Evolutionary conservation across 2,797 vertebrate species (phyloP).

Genomic region (Sparus aurata): DNA sequence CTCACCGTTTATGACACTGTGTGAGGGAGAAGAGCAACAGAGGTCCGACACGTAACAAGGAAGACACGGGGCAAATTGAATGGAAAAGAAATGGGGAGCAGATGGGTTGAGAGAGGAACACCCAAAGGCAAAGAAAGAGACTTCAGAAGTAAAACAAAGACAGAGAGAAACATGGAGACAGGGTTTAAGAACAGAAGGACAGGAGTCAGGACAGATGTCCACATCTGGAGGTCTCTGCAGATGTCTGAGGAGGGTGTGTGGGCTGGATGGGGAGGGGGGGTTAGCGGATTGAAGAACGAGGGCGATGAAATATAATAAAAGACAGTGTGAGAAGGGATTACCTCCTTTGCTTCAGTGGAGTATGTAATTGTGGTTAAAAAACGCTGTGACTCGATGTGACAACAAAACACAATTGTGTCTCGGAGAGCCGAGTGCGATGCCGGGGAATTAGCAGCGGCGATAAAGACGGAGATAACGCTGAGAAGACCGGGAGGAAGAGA

Average conservation of each 20-base stretch:
- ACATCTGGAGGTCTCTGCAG: conserved; percentile 32
- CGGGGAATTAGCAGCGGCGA: conserved; percentile 71
- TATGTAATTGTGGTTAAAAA: conserved; percentile 78
- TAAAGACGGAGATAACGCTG: conserved; percentile 74
- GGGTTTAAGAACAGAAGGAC: conserved; percentile 14
- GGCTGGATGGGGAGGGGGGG: background rate
- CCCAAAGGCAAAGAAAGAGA: conserved; percentile 36
- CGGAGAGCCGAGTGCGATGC: conserved; percentile 57
- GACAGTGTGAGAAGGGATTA: conserved; percentile 77
- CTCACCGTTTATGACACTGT: conserved; percentile 48
- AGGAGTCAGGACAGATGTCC: conserved; percentile 23
- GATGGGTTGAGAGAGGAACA: conserved; percentile 49
- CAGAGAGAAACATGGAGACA: conserved; percentile 17
- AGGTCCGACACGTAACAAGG: conserved; percentile 33
- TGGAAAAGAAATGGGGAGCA: conserved; percentile 46
- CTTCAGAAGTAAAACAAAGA: conserved; percentile 8
- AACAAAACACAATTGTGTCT: conserved; percentile 76
- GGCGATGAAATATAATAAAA: conserved; percentile 76
- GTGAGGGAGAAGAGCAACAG: conserved; percentile 22
- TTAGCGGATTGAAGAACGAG: conserved; percentile 63
- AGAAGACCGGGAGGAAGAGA: conserved; percentile 67
- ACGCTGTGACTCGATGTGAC: conserved; percentile 56
- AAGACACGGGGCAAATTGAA: conserved; percentile 30
- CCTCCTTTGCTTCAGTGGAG: conserved; percentile 81
- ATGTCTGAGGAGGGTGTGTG: conserved; percentile 30